A percentile compares a stretch with the other conserved stretches of the same genome.
Conservation (phyloP, 2,113 vertebrate species). For the Gorsachius goisagi region DNA sequence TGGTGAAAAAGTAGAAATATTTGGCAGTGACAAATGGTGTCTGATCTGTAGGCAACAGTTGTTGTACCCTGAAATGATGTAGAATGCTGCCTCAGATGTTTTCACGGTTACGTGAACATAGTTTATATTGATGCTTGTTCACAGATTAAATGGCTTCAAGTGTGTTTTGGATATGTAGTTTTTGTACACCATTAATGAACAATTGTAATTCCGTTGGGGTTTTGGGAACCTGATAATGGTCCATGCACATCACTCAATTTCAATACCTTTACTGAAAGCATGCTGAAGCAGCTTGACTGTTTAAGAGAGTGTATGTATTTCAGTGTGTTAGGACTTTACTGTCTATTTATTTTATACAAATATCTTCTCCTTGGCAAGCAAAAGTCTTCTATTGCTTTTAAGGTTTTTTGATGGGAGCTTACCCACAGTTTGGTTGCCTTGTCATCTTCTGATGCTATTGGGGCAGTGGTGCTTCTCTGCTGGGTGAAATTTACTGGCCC, state of each 20-base stretch:
- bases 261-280: neutral
- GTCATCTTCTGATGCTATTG: neutral
- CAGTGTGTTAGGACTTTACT: neutral
- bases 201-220: neutral
- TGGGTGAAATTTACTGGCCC: neutral
- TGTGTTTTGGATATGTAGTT: neutral
- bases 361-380: neutral
- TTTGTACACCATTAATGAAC: neutral
- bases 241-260: neutral
- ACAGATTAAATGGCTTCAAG: neutral
- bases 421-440: neutral
- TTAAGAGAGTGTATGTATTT: neutral
- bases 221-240: neutral
- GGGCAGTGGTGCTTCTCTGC: neutral
- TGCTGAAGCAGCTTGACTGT: neutral
- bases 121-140: neutral
- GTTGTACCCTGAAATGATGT: neutral
- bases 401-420: neutral
- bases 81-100: neutral
- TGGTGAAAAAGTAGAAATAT: neutral
- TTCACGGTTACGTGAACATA: neutral
- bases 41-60: neutral
- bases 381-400: neutral
- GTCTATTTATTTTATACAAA: neutral
- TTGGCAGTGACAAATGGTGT: neutral